Conservation (phyloP, 2,888 invertebrate species). For the Andrena dorsata region DNA sequence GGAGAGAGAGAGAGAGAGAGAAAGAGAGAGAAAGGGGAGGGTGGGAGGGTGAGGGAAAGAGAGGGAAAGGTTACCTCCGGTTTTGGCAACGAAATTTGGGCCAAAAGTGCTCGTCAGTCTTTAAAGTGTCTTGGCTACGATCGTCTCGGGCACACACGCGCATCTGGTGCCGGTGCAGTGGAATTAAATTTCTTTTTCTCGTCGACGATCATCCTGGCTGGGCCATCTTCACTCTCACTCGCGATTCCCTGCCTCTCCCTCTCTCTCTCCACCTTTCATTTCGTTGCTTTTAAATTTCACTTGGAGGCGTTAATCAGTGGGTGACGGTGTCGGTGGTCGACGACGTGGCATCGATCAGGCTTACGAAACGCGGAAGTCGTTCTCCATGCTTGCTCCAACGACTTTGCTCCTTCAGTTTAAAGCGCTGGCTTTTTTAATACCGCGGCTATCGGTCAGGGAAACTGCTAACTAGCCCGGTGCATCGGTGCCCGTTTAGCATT, state of each 20-base stretch:
- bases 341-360: conserved; percentile 5
- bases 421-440: background rate
- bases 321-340: background rate
- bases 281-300: background rate
- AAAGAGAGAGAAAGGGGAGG: conserved; percentile 8
- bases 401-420: background rate
- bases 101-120: conserved; percentile 64
- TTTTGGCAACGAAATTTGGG: conserved; percentile 68
- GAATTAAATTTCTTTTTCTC: conserved; percentile 12
- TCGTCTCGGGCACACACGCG: conserved; percentile 20
- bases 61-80: conserved; percentile 39
- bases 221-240: background rate
- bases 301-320: background rate
- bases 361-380: background rate
- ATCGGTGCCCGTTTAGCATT: background rate
- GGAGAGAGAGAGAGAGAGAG: conserved; percentile 15
- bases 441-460: background rate
- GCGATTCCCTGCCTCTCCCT: background rate
- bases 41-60: conserved; percentile 6
- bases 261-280: background rate
- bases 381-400: background rate
- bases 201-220: background rate
- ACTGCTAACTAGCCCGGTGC: background rate
- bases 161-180: conserved; percentile 50
- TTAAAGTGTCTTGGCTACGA: conserved; percentile 40